Evolutionary conservation across 2,113 vertebrate species (phyloP).

Genomic region (Tauraco erythrolophus): DNA sequence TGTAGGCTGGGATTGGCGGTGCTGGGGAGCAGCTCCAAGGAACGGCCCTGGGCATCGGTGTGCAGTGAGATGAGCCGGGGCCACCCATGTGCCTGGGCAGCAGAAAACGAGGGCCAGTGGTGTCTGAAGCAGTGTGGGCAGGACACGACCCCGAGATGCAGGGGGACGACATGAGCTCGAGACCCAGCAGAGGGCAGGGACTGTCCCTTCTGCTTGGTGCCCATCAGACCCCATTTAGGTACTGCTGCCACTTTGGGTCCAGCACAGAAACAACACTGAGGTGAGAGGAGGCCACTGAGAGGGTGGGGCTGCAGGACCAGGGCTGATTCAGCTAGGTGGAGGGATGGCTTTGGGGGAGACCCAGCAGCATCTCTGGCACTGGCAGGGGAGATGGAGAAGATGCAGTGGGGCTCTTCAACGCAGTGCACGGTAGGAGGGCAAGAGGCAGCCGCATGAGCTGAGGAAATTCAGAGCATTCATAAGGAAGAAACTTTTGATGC

Average conservation of each 20-base stretch:
- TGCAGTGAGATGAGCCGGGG: not conserved
- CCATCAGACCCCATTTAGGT: not conserved
- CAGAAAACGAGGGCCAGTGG: fast-evolving
- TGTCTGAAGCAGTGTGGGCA: not conserved
- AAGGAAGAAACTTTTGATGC: not conserved
- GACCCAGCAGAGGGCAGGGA: not conserved
- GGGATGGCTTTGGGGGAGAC: not conserved
- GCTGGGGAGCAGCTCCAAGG: not conserved
- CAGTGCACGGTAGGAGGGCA: fast-evolving
- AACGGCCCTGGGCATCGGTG: fast-evolving
- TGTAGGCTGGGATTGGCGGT: fast-evolving
- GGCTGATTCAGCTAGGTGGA: not conserved
- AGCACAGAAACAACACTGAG: not conserved
- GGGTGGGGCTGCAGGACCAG: not conserved
- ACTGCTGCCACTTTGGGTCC: not conserved
- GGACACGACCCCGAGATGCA: fast-evolving
- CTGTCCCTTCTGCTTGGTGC: not conserved
- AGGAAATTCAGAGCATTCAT: not conserved
- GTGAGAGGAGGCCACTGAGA: not conserved
- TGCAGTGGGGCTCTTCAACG: too few species aligned
- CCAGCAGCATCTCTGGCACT: not conserved
- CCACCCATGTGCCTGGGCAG: fast-evolving
- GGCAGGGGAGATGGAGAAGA: too few species aligned
- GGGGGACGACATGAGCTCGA: fast-evolving
- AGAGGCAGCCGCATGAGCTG: not conserved